Evolutionary conservation across 2,797 vertebrate species (phyloP).

Genomic region (Tadarida brasiliensis): DNA sequence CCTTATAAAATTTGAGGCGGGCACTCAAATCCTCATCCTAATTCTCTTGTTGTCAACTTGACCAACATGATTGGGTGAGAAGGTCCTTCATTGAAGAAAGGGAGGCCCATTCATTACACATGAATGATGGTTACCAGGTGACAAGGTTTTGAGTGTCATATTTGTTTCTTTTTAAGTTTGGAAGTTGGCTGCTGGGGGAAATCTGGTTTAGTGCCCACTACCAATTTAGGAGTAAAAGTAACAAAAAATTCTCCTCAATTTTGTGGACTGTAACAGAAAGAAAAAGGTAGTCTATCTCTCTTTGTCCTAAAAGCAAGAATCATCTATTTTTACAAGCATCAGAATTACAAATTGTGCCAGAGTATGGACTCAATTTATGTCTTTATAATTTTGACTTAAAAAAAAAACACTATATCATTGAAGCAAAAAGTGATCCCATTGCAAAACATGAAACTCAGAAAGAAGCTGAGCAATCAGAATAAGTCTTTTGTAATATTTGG

Average conservation of each 20-base stretch:
- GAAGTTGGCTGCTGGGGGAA: neutral
- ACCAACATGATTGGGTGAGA: neutral
- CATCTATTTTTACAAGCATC: neutral
- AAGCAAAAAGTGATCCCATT: slow-evolving; percentile 6
- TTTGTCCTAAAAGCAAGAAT: slow-evolving; percentile 57
- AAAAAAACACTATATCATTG: neutral
- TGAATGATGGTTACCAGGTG: neutral
- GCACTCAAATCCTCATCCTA: neutral
- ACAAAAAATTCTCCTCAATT: neutral
- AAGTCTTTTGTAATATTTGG: neutral
- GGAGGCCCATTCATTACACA: neutral
- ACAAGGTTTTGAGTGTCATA: neutral
- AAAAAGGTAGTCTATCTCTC: rapidly evolving
- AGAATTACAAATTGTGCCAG: slow-evolving; percentile 51
- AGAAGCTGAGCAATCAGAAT: slow-evolving; percentile 3
- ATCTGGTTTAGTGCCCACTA: neutral
- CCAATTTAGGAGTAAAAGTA: slow-evolving; percentile 24
- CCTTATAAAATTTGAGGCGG: neutral
- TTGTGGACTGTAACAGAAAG: slow-evolving; percentile 56
- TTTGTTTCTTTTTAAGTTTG: neutral
- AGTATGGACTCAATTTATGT: slow-evolving; percentile 52
- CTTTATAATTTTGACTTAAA: slow-evolving; percentile 58
- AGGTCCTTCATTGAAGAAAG: neutral
- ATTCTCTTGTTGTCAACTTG: neutral
- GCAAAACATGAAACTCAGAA: slow-evolving; percentile 11